Conservation (phyloP, 2,888 invertebrate genomes). For the Cryptocheilus praepositus region DNA sequence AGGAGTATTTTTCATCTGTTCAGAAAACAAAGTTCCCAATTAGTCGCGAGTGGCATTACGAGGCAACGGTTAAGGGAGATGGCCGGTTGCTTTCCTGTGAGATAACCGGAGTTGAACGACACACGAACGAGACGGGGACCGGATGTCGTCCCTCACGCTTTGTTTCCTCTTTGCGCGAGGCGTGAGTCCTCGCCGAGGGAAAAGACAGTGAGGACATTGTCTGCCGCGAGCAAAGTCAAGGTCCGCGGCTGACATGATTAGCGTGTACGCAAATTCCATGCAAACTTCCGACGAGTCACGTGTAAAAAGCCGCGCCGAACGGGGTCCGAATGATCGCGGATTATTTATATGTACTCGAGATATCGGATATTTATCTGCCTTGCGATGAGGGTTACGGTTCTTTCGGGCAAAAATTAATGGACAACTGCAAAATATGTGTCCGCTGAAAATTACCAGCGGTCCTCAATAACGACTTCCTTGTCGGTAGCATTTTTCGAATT, state of each 20-base stretch:
- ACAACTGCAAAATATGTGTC: no score
- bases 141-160: slow-evolving; percentile 63
- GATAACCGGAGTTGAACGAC: slow-evolving; percentile 59
- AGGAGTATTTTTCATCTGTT: slow-evolving; percentile 16
- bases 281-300: neutral
- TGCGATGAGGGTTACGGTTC: no score
- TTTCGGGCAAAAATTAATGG: no score
- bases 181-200: slow-evolving; percentile 29
- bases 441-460: no score
- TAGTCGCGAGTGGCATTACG: slow-evolving; percentile 27
- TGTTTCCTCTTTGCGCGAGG: slow-evolving; percentile 51
- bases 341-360: no score
- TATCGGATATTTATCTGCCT: no score
- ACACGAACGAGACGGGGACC: slow-evolving; percentile 49
- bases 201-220: slow-evolving; percentile 59
- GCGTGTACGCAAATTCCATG: slow-evolving; percentile 27
- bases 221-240: slow-evolving; percentile 55
- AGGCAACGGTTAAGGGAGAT: slow-evolving; percentile 23
- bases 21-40: slow-evolving; percentile 33
- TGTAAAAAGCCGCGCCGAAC: neutral
- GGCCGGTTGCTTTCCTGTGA: slow-evolving; percentile 45
- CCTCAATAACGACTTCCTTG: no score
- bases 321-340: no score
- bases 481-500: no score
- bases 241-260: slow-evolving; percentile 40